A percentile compares a stretch with the other conserved stretches of the same genome.
Conservation (phyloP, 2,888 invertebrate genomes). For the Cryptosula pallasiana region DNA sequence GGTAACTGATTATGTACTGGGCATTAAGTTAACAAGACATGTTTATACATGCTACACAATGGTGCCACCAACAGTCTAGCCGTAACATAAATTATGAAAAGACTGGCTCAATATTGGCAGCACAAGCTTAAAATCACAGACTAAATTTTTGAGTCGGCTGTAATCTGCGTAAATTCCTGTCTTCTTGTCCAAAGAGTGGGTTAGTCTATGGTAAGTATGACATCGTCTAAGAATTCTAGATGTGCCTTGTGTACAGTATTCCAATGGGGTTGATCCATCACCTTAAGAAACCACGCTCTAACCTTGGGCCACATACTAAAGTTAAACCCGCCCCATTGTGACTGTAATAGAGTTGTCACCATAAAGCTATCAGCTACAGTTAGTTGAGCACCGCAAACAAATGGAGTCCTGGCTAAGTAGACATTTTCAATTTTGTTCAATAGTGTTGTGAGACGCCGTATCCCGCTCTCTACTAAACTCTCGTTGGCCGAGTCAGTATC, state of each 20-base stretch:
- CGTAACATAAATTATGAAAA: too few species aligned
- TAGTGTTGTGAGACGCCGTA: conserved; percentile 34
- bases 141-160: too few species aligned
- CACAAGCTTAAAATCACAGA: too few species aligned
- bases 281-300: conserved; percentile 36
- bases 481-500: conserved; percentile 38
- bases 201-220: conserved; percentile 27
- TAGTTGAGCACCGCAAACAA: conserved; percentile 35
- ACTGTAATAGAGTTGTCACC: conserved; percentile 36
- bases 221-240: conserved; percentile 35
- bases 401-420: conserved; percentile 35
- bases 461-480: conserved; percentile 36
- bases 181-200: too few species aligned
- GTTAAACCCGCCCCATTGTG: conserved; percentile 40
- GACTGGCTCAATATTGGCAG: too few species aligned
- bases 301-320: conserved; percentile 42
- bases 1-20: too few species aligned
- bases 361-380: conserved; percentile 41
- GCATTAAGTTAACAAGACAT: too few species aligned
- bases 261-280: conserved; percentile 39
- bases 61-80: too few species aligned
- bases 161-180: too few species aligned
- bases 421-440: conserved; percentile 39
- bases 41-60: too few species aligned
- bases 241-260: conserved; percentile 38